These are phyloP conservation scores for Ciona savignyi DNA, from an alignment of 23 tunicate species.

Conservation along the genomic window DNA sequence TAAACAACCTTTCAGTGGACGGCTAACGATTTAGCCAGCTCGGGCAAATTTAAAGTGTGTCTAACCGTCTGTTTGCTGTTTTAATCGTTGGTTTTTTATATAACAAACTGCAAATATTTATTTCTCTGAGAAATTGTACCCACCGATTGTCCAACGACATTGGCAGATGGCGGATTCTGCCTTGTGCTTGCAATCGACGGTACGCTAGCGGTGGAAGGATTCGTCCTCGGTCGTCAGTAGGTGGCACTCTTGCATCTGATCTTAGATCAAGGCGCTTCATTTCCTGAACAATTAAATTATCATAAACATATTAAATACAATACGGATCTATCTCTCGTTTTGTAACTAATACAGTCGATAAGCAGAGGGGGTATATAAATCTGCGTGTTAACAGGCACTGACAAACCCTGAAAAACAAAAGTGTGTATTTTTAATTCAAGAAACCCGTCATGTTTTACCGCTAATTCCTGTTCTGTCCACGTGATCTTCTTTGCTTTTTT, in stretches of 20 bases:
- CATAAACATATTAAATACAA: no score
- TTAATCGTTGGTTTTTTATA: neutral
- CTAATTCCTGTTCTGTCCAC: slow-evolving; percentile 45
- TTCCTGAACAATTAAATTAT: no score
- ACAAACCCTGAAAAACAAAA: no score
- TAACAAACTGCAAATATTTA: neutral
- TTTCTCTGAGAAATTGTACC: neutral
- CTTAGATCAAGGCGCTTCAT: slow-evolving; percentile 42
- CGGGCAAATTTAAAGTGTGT: no score
- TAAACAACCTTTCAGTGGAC: no score
- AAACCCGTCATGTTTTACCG: slow-evolving; percentile 22
- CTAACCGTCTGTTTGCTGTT: neutral
- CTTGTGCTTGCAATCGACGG: slow-evolving; percentile 65
- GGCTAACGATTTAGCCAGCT: no score
- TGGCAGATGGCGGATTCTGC: slow-evolving; percentile 57
- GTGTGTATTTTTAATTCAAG: no score
- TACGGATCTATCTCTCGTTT: no score
- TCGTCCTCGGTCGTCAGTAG: slow-evolving; percentile 56
- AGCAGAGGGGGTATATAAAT: no score
- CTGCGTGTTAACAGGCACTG: no score
- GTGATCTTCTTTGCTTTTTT: slow-evolving; percentile 56
- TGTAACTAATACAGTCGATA: no score
- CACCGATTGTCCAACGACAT: slow-evolving; percentile 33
- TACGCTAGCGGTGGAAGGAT: slow-evolving; percentile 56
- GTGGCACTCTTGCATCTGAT: slow-evolving; percentile 73